phyloP scores from a whole-genome alignment of 2,113 vertebrate genomes.

The Macrotis lagotis region DNA sequence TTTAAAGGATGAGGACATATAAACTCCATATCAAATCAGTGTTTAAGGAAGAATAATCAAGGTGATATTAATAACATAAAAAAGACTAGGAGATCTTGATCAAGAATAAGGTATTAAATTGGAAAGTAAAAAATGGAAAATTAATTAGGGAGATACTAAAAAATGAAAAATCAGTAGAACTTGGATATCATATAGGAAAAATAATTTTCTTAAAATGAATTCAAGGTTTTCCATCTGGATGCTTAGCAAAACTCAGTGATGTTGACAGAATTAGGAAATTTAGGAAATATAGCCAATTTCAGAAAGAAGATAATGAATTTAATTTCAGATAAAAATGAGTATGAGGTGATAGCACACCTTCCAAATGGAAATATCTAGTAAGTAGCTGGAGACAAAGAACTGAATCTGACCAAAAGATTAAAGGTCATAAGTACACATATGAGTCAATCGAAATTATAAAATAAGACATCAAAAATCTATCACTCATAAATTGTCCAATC shows the following conservation, averaged over 20 bases:
- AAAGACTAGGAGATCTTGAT: not conserved
- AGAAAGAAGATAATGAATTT: not conserved
- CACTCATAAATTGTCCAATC: constrained; percentile 33
- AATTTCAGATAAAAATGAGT: constrained; percentile 14
- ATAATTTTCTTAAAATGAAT: not conserved
- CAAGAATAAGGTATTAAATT: not conserved
- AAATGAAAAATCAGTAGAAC: not conserved
- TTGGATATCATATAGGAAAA: constrained; percentile 10
- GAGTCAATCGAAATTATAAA: constrained; percentile 28
- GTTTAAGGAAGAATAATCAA: not conserved
- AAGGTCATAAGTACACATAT: not conserved
- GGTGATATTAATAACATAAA: not conserved
- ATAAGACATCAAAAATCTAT: constrained; percentile 5
- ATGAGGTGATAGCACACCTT: not conserved
- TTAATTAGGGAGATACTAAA: not conserved
- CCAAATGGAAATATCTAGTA: not conserved
- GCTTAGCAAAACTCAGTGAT: not conserved
- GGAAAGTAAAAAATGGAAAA: constrained; percentile 4
- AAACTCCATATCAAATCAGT: not conserved
- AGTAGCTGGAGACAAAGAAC: not conserved
- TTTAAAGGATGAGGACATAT: not conserved
- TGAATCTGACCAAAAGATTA: not conserved
- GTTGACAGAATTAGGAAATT: not conserved
- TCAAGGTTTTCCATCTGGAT: not conserved
- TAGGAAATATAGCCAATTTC: not conserved